Percentiles rank a stretch among this genome's conserved stretches.
Evolutionary conservation across 53 echinoderm and acorn worm genomes (phyloP).

Genomic region (Apostichopus leukothele): DNA sequence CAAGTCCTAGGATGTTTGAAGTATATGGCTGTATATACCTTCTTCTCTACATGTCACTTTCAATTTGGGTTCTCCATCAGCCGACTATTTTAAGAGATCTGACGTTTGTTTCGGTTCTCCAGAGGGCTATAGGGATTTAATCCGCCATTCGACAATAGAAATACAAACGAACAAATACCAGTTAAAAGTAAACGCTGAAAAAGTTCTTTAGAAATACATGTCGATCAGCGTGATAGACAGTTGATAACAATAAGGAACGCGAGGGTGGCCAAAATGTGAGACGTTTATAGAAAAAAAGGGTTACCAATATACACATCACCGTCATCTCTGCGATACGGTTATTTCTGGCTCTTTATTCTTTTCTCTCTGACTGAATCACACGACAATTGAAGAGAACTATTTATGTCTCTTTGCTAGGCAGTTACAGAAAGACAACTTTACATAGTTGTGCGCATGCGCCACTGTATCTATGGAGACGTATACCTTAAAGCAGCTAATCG

Average conservation of each 20-base stretch:
- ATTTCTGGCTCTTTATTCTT: too few relatives aligned
- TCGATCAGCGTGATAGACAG: conserved; percentile 28
- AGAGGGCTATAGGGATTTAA: conserved; percentile 29
- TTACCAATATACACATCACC: too few relatives aligned
- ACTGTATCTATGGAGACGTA: too few relatives aligned
- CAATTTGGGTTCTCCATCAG: background rate
- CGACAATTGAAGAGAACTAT: too few relatives aligned
- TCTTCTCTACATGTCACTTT: conserved; percentile 17
- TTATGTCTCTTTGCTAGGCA: too few relatives aligned
- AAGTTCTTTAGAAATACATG: conserved; percentile 7
- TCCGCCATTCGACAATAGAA: conserved; percentile 24
- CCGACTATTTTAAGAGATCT: background rate
- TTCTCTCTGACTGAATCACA: too few relatives aligned
- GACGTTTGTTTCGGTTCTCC: background rate
- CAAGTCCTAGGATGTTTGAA: too few relatives aligned
- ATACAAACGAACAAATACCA: conserved; percentile 13
- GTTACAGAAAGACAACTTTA: too few relatives aligned
- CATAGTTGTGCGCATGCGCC: too few relatives aligned
- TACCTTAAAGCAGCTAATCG: too few relatives aligned
- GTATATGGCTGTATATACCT: background rate
- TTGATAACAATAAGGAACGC: conserved; percentile 19
- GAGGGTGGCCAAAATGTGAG: conserved; percentile 31
- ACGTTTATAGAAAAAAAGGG: background rate
- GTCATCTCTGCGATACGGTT: too few relatives aligned
- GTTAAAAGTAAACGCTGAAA: background rate